Evolutionary conservation across 2,797 vertebrate species (phyloP).

Genomic region (Malacoraja senta): DNA sequence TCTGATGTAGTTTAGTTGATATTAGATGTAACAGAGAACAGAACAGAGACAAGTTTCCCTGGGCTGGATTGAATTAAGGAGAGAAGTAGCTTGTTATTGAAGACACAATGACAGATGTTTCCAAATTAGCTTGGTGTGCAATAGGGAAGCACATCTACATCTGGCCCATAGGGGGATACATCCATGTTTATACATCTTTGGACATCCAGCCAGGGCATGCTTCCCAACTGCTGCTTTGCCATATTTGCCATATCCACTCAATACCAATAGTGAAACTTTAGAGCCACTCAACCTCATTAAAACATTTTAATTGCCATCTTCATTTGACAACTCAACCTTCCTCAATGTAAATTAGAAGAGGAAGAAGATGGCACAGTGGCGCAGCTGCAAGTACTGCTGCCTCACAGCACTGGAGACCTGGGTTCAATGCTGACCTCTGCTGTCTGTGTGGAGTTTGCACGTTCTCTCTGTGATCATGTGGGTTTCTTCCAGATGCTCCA

Average conservation of each 20-base stretch:
- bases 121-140: neutral
- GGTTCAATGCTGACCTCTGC: too few relatives aligned
- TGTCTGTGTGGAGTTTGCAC: too few relatives aligned
- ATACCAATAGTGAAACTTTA: neutral
- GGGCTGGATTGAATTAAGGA: neutral
- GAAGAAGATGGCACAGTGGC: too few relatives aligned
- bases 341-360: too few relatives aligned
- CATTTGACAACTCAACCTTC: too few relatives aligned
- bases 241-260: neutral
- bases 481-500: too few relatives aligned
- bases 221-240: neutral
- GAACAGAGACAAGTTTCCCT: neutral
- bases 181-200: neutral
- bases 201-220: neutral
- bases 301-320: neutral
- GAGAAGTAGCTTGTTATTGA: neutral
- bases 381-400: too few relatives aligned
- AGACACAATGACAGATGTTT: neutral
- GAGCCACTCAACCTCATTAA: neutral
- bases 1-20: too few relatives aligned
- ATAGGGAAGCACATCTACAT: neutral
- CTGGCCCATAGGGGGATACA: neutral
- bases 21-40: too few relatives aligned
- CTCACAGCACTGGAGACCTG: too few relatives aligned
- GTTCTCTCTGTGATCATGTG: too few relatives aligned